phyloP scores from a whole-genome alignment of 2,888 invertebrate species.

The Aricia artaxerxes region DNA sequence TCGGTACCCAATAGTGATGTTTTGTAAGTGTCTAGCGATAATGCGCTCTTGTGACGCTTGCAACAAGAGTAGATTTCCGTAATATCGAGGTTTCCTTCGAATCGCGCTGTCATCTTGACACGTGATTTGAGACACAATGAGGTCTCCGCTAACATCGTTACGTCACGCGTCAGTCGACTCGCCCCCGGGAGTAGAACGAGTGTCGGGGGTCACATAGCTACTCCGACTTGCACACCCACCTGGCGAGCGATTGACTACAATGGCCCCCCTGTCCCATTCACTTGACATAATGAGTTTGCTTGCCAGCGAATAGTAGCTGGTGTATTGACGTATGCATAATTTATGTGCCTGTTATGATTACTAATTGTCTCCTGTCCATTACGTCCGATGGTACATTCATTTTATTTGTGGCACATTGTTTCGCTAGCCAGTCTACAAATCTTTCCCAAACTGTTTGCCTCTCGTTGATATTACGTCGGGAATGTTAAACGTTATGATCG shows the following conservation, averaged over 20 bases:
- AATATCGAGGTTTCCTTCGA: constrained; percentile 29
- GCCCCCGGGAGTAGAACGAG: constrained; percentile 42
- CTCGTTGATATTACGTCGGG: not conserved
- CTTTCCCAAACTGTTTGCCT: not conserved
- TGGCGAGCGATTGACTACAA: constrained; percentile 75
- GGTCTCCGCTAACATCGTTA: constrained; percentile 34
- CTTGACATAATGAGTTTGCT: constrained; percentile 64
- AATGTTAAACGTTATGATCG: not conserved
- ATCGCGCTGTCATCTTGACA: constrained; percentile 38
- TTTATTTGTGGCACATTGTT: constrained; percentile 28
- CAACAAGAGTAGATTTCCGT: not conserved
- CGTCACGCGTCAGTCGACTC: constrained; percentile 40
- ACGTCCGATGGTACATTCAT: constrained; percentile 4
- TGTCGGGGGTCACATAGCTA: constrained; percentile 60
- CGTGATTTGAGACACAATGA: constrained; percentile 42
- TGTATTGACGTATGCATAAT: constrained; percentile 69
- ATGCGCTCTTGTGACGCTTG: not conserved
- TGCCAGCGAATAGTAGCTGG: constrained; percentile 68
- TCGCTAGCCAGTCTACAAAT: constrained; percentile 7
- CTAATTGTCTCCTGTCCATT: constrained; percentile 27
- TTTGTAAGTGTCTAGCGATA: not conserved
- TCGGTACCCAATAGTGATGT: not conserved
- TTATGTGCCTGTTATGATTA: constrained; percentile 48
- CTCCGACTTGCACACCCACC: constrained; percentile 76
- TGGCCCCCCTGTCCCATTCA: constrained; percentile 61